A percentile compares a stretch with the other conserved stretches of the same genome.
These are phyloP conservation scores for Drymonia ruficornis DNA, from an alignment of 2,888 invertebrate genomes.

Conservation along the genomic window DNA sequence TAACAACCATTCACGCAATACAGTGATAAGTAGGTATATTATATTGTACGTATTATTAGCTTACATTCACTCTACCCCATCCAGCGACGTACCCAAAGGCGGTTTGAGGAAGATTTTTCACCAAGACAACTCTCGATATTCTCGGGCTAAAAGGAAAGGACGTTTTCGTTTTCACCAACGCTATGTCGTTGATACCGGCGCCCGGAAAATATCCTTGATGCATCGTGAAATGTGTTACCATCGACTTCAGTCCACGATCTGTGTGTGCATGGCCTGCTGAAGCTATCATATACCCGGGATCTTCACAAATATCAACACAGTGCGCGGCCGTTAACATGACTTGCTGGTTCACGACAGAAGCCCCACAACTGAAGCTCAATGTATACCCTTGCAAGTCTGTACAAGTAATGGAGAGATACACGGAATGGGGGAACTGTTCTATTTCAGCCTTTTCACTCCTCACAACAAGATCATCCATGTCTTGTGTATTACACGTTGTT, in stretches of 20 bases:
- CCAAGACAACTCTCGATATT: background rate
- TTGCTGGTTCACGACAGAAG: conserved; percentile 35
- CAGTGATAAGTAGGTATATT: too few species aligned
- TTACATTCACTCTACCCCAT: conserved; percentile 5
- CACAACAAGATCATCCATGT: background rate
- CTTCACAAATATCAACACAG: conserved; percentile 23
- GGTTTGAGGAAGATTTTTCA: background rate
- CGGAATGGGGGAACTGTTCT: background rate
- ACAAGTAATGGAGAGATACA: background rate
- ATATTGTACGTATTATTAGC: background rate
- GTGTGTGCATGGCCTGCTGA: background rate
- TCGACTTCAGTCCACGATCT: background rate
- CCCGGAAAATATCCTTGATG: background rate
- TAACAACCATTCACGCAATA: too few species aligned
- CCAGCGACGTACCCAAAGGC: background rate
- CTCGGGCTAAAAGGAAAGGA: background rate
- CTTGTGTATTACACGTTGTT: background rate
- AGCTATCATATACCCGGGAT: background rate
- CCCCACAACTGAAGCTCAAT: conserved; percentile 31
- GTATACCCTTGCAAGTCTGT: background rate
- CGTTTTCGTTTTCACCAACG: background rate
- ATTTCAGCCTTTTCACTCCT: background rate
- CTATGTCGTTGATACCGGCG: background rate
- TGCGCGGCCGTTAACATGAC: conserved; percentile 40
- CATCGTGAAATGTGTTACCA: background rate